Conservation (phyloP, 2,888 invertebrate genomes). For the Andricus quercusramuli region DNA sequence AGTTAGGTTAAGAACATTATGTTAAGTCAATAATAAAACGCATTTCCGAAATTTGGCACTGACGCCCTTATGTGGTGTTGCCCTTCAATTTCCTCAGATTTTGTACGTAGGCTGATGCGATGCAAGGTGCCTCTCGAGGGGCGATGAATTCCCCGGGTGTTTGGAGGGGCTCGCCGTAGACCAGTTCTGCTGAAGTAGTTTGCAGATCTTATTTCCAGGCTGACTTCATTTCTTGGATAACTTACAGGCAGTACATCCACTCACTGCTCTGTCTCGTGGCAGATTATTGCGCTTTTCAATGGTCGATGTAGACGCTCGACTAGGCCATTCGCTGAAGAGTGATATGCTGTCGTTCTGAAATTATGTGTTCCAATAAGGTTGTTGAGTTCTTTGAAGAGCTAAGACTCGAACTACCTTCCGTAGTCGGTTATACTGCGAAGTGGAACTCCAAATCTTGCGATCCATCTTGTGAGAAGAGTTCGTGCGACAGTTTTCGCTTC, state of each 20-base stretch:
- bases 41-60: no score
- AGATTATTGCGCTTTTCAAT: constrained; percentile 43
- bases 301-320: constrained; percentile 50
- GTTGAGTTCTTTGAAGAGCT: constrained; percentile 51
- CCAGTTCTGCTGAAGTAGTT: constrained; percentile 60
- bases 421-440: constrained; percentile 59
- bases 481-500: constrained; percentile 55
- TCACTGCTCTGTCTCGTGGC: constrained; percentile 50
- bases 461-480: constrained; percentile 45
- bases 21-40: no score
- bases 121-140: not conserved
- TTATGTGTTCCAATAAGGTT: constrained; percentile 41
- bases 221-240: constrained; percentile 61
- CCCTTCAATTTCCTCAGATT: not conserved
- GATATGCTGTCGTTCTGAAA: constrained; percentile 45
- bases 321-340: constrained; percentile 50
- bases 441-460: constrained; percentile 56
- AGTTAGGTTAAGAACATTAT: no score
- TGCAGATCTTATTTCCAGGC: constrained; percentile 64
- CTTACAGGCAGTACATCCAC: constrained; percentile 55
- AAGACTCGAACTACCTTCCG: constrained; percentile 60
- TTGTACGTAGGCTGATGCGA: not conserved
- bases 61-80: no score
- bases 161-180: constrained; percentile 59
- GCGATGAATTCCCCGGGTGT: constrained; percentile 62